Conservation (phyloP, 2,888 invertebrate species). For the Microctonus aethiopoides region DNA sequence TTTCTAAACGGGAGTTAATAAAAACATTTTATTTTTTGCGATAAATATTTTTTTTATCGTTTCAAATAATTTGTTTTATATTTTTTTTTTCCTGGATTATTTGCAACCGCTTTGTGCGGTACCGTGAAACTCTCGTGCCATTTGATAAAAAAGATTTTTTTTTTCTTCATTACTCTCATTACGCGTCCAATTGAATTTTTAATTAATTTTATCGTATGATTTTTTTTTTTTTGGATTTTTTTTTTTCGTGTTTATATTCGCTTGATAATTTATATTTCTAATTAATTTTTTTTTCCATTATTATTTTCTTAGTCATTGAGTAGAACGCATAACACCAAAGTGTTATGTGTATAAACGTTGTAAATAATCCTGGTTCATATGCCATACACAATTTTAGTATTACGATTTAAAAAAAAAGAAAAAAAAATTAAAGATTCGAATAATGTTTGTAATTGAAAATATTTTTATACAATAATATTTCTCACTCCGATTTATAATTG, state of each 20-base stretch:
- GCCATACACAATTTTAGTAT: neutral
- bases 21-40: neutral
- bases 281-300: conserved; percentile 25
- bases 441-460: neutral
- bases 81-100: conserved; percentile 18
- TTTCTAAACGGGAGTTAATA: conserved; percentile 26
- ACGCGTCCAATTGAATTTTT: conserved; percentile 19
- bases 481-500: no score
- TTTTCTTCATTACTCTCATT: conserved; percentile 21
- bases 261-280: conserved; percentile 42
- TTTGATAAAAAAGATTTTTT: conserved; percentile 47
- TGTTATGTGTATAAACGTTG: conserved; percentile 5
- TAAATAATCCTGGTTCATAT: conserved; percentile 13
- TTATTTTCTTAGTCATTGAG: conserved; percentile 20
- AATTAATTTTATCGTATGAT: conserved; percentile 28
- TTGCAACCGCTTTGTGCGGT: conserved; percentile 54
- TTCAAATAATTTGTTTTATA: neutral
- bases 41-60: conserved; percentile 4
- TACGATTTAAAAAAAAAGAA: neutral
- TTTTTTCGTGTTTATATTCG: conserved; percentile 28
- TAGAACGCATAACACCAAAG: neutral
- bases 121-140: conserved; percentile 65
- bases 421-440: neutral
- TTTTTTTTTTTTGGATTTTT: neutral
- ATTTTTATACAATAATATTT: neutral